Evolutionary conservation across 2,113 vertebrate species (phyloP), one percentile per base, ranked within the genome.

Genomic region (Rhynchomys soricoides): DNA sequence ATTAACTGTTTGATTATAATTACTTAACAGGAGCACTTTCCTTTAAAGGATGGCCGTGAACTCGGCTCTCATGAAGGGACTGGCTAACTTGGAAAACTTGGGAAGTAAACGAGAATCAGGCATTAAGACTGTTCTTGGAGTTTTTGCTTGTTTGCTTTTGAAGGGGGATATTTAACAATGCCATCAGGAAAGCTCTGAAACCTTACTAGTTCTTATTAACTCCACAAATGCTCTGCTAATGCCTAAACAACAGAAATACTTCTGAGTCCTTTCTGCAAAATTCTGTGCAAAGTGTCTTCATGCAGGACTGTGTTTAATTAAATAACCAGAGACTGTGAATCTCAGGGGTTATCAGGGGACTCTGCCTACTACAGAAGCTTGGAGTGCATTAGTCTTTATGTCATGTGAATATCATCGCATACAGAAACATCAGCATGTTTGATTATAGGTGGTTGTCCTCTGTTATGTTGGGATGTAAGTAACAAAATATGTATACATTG

Each of bases 171-270:
- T 86, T 8, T 43, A 94, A 88, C 13, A 92, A 70, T 37, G 11
- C 82, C 92, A 90, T 90, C 90, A 21, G 88, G n/a, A 91, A 90
- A 55, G 24, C 71, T 85, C 48, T 31, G 90, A 87, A 94, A 50
- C 10, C 16, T 88, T 71, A 88, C 66, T 81, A 64, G 12, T 88
- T 59, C 59, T 64, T 95, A 79, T 78, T 87, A 93, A 77, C 15
- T 95, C 78, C 71, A 8, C 77, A 94, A 93, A 29, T 10, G 82
- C 55, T 59, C 26, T 83, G 68, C 86, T 78, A 19, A 40, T 90
- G 74, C 73, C 77, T 93, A 94, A 91, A 26, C 91, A 83, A 79
- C 15, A 90, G 78, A 93, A 95, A 37, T 66, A 62, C 40, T 95
- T 95, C 40, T 92, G 43, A 73, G 55, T 92, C 31, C 9, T 15